These are phyloP conservation scores for Aphis craccivora DNA, from an alignment of 1,140 invertebrate genomes.

Conservation along the genomic window DNA sequence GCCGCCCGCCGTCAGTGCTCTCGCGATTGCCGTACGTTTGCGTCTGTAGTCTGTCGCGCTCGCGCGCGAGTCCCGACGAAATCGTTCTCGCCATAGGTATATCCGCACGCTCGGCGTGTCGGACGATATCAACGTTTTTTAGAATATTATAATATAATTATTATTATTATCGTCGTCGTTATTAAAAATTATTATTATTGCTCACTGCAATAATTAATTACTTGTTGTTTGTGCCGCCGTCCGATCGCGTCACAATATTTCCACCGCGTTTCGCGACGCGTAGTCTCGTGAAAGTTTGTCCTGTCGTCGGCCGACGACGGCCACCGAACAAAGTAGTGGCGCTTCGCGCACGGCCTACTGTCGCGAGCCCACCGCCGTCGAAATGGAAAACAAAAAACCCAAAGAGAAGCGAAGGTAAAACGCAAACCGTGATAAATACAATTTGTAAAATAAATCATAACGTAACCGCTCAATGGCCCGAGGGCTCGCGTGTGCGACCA, in stretches of 20 bases:
- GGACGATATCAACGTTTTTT: not conserved
- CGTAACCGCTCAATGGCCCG: not conserved
- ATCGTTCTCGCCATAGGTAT: not conserved
- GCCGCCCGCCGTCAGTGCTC: not conserved
- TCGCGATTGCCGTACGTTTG: not conserved
- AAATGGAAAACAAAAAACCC: slow-evolving; percentile 30
- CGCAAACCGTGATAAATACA: not conserved
- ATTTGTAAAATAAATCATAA: not conserved
- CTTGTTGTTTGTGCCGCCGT: too few species aligned
- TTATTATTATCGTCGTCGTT: not conserved
- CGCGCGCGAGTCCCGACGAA: not conserved
- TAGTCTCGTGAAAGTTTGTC: not conserved
- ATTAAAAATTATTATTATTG: not conserved
- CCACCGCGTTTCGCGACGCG: not conserved
- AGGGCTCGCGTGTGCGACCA: not conserved
- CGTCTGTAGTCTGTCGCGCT: not conserved
- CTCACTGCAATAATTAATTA: too few species aligned
- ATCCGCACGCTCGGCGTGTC: not conserved
- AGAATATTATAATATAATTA: not conserved
- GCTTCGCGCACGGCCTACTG: not conserved
- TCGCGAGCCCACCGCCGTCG: not conserved
- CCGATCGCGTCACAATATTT: not conserved
- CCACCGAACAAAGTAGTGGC: not conserved
- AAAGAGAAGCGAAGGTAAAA: slow-evolving; percentile 29
- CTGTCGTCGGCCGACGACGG: not conserved